A percentile compares a stretch with the other conserved stretches of the same genome.
These are phyloP conservation scores for Rhinopomastus cyanomelas DNA, from an alignment of 2,113 vertebrate species.

Conservation along the genomic window DNA sequence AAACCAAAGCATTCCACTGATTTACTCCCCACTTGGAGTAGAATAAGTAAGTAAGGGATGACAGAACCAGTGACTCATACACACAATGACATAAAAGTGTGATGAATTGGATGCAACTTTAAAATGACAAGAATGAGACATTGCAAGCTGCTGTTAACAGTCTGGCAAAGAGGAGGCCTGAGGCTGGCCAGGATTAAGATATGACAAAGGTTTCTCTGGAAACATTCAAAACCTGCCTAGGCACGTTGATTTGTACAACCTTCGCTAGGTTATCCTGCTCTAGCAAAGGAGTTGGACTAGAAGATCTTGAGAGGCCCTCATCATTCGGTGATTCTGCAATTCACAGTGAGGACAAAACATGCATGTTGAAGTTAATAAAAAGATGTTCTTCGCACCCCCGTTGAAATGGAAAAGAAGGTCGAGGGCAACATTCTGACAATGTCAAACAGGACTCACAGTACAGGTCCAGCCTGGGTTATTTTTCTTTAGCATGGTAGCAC, in stretches of 20 bases:
- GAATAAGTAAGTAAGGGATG: background rate
- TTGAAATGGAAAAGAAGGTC: background rate
- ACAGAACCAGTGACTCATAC: background rate
- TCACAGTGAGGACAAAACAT: background rate
- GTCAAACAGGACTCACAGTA: background rate
- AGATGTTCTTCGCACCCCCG: background rate
- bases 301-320: too few relatives aligned
- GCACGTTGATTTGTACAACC: too few relatives aligned
- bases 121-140: background rate
- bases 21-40: background rate
- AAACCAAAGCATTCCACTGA: background rate
- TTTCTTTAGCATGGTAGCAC: background rate
- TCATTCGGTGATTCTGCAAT: too few relatives aligned
- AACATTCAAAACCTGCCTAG: too few relatives aligned
- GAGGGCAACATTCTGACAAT: background rate
- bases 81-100: background rate
- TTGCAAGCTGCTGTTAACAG: background rate
- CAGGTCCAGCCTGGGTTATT: background rate
- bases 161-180: background rate
- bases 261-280: too few relatives aligned
- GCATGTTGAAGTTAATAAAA: background rate
- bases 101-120: background rate
- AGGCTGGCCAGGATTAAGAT: background rate
- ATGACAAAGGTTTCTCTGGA: background rate
- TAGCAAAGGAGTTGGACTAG: too few relatives aligned